These are phyloP conservation scores for Odontesthes bonariensis DNA, from an alignment of 2,113 vertebrate genomes.

Conservation along the genomic window DNA sequence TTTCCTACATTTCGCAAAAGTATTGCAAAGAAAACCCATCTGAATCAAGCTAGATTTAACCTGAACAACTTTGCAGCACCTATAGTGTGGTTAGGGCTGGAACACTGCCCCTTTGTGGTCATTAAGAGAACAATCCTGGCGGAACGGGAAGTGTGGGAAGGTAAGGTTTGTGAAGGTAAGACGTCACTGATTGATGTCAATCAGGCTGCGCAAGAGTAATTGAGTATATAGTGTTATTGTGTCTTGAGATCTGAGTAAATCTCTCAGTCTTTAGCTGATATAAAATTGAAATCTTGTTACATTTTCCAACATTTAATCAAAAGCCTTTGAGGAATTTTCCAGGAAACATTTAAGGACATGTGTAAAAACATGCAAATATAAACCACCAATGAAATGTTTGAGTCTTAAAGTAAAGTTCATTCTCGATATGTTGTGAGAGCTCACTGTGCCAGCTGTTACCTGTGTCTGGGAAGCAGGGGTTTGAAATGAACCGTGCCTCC, in stretches of 20 bases:
- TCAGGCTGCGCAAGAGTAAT: not conserved
- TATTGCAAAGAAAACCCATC: not conserved
- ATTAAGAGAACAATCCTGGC: conserved; percentile 24
- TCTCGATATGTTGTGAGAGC: not conserved
- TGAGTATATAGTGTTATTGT: not conserved
- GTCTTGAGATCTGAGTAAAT: not conserved
- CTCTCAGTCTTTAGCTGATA: not conserved
- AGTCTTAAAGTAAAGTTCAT: not conserved
- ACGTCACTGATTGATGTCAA: not conserved
- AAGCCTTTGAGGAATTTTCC: not conserved
- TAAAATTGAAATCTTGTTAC: no score
- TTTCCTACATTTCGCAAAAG: not conserved
- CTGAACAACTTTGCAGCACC: conserved; percentile 18
- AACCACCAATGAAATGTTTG: not conserved
- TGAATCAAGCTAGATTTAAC: conserved; percentile 35
- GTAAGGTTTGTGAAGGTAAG: not conserved
- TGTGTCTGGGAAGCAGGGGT: conserved; percentile 68
- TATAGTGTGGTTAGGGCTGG: conserved; percentile 18
- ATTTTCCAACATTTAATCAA: not conserved
- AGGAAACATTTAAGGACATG: not conserved
- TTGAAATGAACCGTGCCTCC: conserved; percentile 58
- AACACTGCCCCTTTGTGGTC: conserved; percentile 75
- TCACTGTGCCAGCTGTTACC: conserved; percentile 65
- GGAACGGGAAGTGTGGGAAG: not conserved
- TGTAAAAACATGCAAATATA: not conserved